Conservation (phyloP, 2,888 invertebrate genomes). For the Tachina lurida region DNA sequence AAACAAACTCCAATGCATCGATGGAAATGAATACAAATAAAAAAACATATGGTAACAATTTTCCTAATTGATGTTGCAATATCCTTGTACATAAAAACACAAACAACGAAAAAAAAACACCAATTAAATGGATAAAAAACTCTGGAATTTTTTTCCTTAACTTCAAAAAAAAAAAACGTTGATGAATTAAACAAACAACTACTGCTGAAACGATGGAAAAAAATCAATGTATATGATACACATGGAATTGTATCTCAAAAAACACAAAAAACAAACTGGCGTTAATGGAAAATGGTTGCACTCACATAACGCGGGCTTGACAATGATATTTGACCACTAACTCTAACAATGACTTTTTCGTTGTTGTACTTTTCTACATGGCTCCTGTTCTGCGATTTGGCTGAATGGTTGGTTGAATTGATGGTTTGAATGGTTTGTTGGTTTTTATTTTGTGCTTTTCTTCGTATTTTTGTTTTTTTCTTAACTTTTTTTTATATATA, state of each 20-base stretch:
- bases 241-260: slow-evolving; percentile 52
- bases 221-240: slow-evolving; percentile 57
- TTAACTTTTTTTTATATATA: slow-evolving; percentile 27
- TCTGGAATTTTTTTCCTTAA: slow-evolving; percentile 39
- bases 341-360: slow-evolving; percentile 69
- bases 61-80: slow-evolving; percentile 80
- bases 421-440: slow-evolving; percentile 57
- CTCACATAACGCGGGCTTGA: slow-evolving; percentile 76
- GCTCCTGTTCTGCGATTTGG: slow-evolving; percentile 48
- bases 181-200: slow-evolving; percentile 51
- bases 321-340: slow-evolving; percentile 79
- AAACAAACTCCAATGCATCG: slow-evolving; percentile 63
- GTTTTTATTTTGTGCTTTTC: slow-evolving; percentile 16
- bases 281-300: slow-evolving; percentile 79
- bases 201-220: slow-evolving; percentile 63
- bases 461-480: slow-evolving; percentile 1
- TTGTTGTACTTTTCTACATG: slow-evolving; percentile 27
- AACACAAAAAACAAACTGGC: slow-evolving; percentile 25
- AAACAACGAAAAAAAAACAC: slow-evolving; percentile 41
- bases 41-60: slow-evolving; percentile 73
- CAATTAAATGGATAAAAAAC: slow-evolving; percentile 27
- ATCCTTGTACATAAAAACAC: slow-evolving; percentile 75
- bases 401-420: slow-evolving; percentile 58
- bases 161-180: slow-evolving; percentile 44
- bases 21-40: slow-evolving; percentile 73